Evolutionary conservation across 2,113 vertebrate genomes (phyloP).

Genomic region (Upupa epops): DNA sequence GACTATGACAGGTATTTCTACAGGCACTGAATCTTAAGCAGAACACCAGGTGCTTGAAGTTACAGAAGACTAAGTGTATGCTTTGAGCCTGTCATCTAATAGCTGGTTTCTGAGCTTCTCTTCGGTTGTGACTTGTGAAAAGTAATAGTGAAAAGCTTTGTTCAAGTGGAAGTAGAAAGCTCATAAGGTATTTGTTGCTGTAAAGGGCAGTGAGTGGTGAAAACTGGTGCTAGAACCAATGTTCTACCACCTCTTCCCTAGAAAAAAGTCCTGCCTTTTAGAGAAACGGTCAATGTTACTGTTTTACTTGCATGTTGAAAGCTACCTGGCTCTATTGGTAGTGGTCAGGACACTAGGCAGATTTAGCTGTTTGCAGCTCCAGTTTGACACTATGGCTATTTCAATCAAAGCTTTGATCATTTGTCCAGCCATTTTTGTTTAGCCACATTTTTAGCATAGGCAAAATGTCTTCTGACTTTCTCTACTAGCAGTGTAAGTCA

Average conservation of each 20-base stretch:
- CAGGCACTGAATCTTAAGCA: conserved; percentile 27
- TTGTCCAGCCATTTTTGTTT: background rate
- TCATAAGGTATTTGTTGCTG: background rate
- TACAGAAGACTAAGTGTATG: background rate
- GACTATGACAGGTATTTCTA: conserved; percentile 45
- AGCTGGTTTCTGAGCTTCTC: background rate
- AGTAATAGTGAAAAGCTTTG: background rate
- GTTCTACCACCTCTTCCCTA: background rate
- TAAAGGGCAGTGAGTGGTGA: background rate
- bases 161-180: background rate
- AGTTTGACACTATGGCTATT: background rate
- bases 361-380: background rate
- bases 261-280: background rate
- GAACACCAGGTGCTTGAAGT: conserved; percentile 12
- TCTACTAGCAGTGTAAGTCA: background rate
- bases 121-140: background rate
- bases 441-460: background rate
- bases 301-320: background rate
- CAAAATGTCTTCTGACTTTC: background rate
- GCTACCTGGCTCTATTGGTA: background rate
- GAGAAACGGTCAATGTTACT: background rate
- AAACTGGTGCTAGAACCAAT: background rate
- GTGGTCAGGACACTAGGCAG: background rate
- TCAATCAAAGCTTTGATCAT: background rate
- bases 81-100: background rate